Base-by-base conservation (phyloP, 2,113 vertebrate species). In the Raja brachyura region DNA sequence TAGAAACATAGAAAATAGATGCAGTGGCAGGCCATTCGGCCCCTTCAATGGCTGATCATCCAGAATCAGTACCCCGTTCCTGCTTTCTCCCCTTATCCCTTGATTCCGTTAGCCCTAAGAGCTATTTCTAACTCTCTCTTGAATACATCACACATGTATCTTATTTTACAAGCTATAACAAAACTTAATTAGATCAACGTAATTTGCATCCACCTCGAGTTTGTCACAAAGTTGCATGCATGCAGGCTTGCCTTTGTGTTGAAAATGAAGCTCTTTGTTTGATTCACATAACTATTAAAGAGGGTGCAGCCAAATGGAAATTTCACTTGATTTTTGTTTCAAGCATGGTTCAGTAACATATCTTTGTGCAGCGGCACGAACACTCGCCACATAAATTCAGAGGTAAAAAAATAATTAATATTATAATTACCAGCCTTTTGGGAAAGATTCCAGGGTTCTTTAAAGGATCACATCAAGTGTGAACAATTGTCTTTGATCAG, bases 281-380 rank as follows among this genome's bases (percentile, higher is more conserved):
- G 83, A 31, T 88, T 63, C 25, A 86, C 10, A 61, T 85, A 61
- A 61, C 56, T 59, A 63, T n/a, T 14, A 86, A n/a, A 88, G 13
- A 63, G 28, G 14, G 59, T 88, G 28, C 59, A 88, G 28, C n/a
- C 25, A 88, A 14, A 88, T 63, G 28, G 56, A 88, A 63, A 33
- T 31, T n/a, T 88, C n/a, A 88, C 28, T 61, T 61, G 83, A 56
- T 25, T 61, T 48, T 86, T 83, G 79, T 83, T 88, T 83, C 31
- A 63, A n/a, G n/a, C n/a, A 14, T 66, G 28, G 31, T 66, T 88
- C 83, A 88, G 83, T 88, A 63, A 33, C 28, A 88, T 56, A 28
- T 88, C 83, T 31, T 2, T 31, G 0, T 18, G 7, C 28, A 31
- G 83, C 83, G 63, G 61, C 13, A 8, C 28, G 59, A 63, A 13